These are phyloP conservation scores for Masticophis lateralis DNA, from an alignment of 2,797 vertebrate species.

Conservation along the genomic window DNA sequence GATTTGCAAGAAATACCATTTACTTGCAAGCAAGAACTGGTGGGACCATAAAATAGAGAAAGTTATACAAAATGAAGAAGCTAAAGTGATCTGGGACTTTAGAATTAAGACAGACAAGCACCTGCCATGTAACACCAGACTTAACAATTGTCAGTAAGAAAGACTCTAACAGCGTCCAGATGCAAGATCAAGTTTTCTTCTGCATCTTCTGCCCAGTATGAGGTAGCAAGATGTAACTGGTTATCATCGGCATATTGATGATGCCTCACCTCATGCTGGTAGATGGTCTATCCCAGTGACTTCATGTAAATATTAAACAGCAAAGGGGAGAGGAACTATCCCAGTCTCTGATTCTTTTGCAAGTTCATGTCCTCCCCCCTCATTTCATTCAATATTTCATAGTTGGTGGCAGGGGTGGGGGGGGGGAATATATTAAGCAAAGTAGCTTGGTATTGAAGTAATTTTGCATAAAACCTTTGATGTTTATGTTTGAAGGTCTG, in stretches of 20 bases:
- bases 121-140: too few relatives aligned
- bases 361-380: too few relatives aligned
- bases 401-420: neutral
- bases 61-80: too few relatives aligned
- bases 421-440: neutral
- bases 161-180: neutral
- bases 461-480: neutral
- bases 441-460: neutral
- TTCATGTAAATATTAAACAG: neutral
- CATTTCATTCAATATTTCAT: neutral
- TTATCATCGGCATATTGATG: neutral
- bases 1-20: too few relatives aligned
- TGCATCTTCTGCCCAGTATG: neutral
- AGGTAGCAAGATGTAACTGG: neutral
- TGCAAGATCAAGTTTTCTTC: neutral
- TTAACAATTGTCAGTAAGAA: too few relatives aligned
- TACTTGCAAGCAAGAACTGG: too few relatives aligned
- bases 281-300: neutral
- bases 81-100: too few relatives aligned
- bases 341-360: neutral
- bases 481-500: too few relatives aligned
- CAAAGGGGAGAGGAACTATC: neutral
- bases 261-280: neutral
- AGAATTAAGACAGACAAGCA: too few relatives aligned
- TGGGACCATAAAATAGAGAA: too few relatives aligned